Evolutionary conservation across 92 coral and sea anemone genomes (phyloP).

Genomic region (Zoanthus sansibaricus): DNA sequence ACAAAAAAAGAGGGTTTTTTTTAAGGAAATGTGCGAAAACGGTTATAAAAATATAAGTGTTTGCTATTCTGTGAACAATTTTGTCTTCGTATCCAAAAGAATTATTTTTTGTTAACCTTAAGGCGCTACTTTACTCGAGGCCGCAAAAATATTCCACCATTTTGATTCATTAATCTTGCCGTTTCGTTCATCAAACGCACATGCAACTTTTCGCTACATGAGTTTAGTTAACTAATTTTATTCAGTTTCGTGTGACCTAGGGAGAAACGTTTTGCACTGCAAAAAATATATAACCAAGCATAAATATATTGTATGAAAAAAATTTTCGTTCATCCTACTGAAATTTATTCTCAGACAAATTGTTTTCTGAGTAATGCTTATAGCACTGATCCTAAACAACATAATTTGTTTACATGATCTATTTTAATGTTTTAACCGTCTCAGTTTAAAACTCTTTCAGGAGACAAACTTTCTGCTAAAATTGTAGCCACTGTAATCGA

Average conservation of each 20-base stretch:
- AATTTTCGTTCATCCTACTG: not conserved
- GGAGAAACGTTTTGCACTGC: not conserved
- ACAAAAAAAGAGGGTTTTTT: not conserved
- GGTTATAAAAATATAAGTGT: not conserved
- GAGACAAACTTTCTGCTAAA: not conserved
- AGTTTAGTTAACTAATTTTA: conserved; percentile 3
- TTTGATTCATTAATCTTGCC: not conserved
- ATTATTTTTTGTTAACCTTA: not conserved
- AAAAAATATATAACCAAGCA: not conserved
- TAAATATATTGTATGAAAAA: not conserved
- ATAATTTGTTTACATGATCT: conserved; percentile 28
- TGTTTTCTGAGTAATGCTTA: not conserved
- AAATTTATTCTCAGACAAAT: not conserved
- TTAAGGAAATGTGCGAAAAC: not conserved
- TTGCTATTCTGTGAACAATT: not conserved
- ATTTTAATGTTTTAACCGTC: conserved; percentile 16
- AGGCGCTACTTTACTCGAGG: not conserved
- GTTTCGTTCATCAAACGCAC: not conserved
- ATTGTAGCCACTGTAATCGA: not conserved
- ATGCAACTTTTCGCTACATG: not conserved
- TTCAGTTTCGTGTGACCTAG: not conserved
- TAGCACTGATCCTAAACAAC: conserved; percentile 6
- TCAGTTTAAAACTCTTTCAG: not conserved
- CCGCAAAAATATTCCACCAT: not conserved
- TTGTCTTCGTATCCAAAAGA: not conserved